Evolutionary conservation across 2,888 invertebrate species (phyloP), one percentile per base, ranked within the genome.

Genomic region (Synanthedon formicaeformis): DNA sequence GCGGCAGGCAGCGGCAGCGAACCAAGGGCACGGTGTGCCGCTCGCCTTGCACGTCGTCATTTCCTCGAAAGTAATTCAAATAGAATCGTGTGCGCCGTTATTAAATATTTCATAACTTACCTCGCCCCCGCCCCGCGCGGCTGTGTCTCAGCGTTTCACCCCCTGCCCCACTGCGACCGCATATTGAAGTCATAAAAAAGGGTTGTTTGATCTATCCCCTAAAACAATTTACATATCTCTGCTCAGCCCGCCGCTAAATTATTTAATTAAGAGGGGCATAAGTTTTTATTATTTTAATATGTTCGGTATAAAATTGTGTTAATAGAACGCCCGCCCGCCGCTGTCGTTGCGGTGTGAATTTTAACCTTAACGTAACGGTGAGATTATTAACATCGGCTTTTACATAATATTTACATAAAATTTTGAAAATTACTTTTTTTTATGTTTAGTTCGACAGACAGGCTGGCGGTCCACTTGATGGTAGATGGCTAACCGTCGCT

Each of bases 231-330:
- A 88, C 88, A 88, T 88, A 88, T 88, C 88, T 85, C 82, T 81
- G 81, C 81, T 79, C 81, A 78, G 76, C 75, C 78, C 78, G 80
- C 82, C 75, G 84, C 85, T 87, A 86, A 88, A 88, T 88, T 88
- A 88, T 88, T 88, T 88, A 88, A 88, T 88, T 88, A 88, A 88
- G 88, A 83, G 88, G 85, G 88, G 85, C 88, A 86, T 88, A 88
- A 88, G 88, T 88, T 88, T 88, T 88, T 88, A 88, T 88, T 88
- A 88, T 88, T 88, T 88, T 85, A 87, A 87, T 87, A 87, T 86
- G 86, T 85, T 73, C 78, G 80, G 73, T 78, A 79, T 87, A 83
- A 87, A 87, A 87, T 82, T 85, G 86, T 85, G 87, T 86, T 87
- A 87, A 87, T 85, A 80, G 82, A 73, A 79, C 86, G 75, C 45